Evolutionary conservation across 2,113 vertebrate species (phyloP).

Genomic region (Tachycineta bicolor): DNA sequence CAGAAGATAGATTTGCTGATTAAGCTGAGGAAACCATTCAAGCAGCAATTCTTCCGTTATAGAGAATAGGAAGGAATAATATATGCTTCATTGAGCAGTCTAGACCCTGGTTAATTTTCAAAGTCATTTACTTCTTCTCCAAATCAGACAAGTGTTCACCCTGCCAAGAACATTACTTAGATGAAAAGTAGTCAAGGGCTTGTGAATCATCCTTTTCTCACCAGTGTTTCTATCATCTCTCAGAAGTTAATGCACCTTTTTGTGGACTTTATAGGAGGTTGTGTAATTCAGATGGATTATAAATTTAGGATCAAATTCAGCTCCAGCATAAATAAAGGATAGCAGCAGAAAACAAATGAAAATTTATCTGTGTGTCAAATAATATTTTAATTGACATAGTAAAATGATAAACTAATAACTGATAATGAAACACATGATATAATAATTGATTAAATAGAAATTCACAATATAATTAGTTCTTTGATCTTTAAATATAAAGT

Average conservation of each 20-base stretch:
- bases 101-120: not conserved
- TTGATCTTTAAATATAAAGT: not conserved
- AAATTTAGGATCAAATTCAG: not conserved
- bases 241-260: not conserved
- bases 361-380: not conserved
- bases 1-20: conserved; percentile 30
- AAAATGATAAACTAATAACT: not conserved
- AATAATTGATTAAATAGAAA: not conserved
- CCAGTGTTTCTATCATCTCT: not conserved
- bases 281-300: not conserved
- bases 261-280: not conserved
- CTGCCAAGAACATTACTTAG: not conserved
- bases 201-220: not conserved
- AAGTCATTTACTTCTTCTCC: not conserved
- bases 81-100: not conserved
- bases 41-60: conserved; percentile 27
- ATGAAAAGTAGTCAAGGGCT: not conserved
- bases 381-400: not conserved
- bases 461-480: not conserved
- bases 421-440: not conserved
- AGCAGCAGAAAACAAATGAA: not conserved
- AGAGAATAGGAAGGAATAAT: not conserved
- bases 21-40: conserved; percentile 8
- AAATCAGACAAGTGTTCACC: not conserved
- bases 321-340: not conserved